Conservation (phyloP, 2,888 invertebrate genomes). For the Steinernema hermaphroditum region DNA sequence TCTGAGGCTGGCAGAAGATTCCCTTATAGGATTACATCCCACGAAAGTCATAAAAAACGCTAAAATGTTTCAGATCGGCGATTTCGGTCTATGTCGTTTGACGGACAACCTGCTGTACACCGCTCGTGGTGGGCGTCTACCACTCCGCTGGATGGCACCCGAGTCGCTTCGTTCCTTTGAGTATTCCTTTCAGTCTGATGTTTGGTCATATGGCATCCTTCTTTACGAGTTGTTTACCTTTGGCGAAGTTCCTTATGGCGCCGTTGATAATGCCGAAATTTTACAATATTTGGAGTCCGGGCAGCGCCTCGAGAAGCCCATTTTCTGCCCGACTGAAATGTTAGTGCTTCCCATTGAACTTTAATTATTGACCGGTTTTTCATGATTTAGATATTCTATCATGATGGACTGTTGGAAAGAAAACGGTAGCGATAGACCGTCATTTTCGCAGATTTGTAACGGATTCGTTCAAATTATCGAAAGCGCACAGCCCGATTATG, state of each 20-base stretch:
- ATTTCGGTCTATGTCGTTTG: constrained; percentile 60
- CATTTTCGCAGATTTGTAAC: constrained; percentile 49
- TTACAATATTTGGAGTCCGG: constrained; percentile 47
- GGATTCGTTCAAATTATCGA: constrained; percentile 47
- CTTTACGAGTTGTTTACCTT: constrained; percentile 59
- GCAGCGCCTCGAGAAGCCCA: constrained; percentile 53
- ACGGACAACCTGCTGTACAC: constrained; percentile 58
- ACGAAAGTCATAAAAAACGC: too few species aligned
- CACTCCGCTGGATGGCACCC: constrained; percentile 61
- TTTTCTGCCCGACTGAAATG: constrained; percentile 55
- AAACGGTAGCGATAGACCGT: constrained; percentile 44
- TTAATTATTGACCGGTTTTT: not conserved
- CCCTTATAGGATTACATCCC: too few species aligned
- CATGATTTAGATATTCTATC: constrained; percentile 51
- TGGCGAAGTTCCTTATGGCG: constrained; percentile 58
- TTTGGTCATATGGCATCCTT: constrained; percentile 61
- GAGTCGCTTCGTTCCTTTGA: constrained; percentile 54
- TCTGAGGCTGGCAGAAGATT: too few species aligned
- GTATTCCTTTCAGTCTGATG: constrained; percentile 59
- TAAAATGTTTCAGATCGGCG: constrained; percentile 59
- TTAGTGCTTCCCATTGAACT: constrained; percentile 36
- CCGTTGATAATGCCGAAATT: constrained; percentile 53
- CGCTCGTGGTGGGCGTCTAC: constrained; percentile 56
- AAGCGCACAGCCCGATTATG: constrained; percentile 53
- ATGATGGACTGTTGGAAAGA: constrained; percentile 53